Evolutionary conservation across 2,888 invertebrate species (phyloP).

Genomic region (Caenorhabditis macrosperma): DNA sequence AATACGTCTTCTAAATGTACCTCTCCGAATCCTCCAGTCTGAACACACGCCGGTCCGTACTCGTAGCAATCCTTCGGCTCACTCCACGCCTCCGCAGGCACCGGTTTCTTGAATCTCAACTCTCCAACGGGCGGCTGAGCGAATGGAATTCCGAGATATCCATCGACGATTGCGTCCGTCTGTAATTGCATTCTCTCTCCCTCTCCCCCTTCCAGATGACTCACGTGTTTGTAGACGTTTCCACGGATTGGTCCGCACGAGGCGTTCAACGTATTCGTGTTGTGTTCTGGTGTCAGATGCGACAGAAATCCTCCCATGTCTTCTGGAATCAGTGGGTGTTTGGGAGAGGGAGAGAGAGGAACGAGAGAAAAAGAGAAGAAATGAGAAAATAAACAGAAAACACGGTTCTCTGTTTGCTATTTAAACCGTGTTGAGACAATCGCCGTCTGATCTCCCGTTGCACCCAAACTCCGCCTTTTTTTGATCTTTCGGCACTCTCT

Average conservation of each 20-base stretch:
- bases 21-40: background rate
- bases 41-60: background rate
- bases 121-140: constrained; percentile 27
- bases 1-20: background rate
- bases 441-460: too few species aligned
- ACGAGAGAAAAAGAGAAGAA: background rate
- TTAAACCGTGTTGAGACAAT: too few species aligned
- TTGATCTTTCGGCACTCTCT: too few species aligned
- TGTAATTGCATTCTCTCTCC: background rate
- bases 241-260: constrained; percentile 34
- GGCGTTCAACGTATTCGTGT: constrained; percentile 1
- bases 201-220: background rate
- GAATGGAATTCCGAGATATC: constrained; percentile 27
- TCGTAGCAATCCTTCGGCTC: constrained; percentile 1
- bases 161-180: constrained; percentile 23
- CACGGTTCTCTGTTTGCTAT: too few species aligned
- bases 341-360: too few species aligned
- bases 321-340: too few species aligned
- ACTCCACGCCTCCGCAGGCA: background rate
- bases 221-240: constrained; percentile 34
- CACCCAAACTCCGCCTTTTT: too few species aligned
- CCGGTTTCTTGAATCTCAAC: background rate
- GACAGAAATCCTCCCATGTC: constrained; percentile 45
- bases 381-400: background rate
- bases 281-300: constrained; percentile 25